A percentile compares a stretch with the other conserved stretches of the same genome.
These are phyloP conservation scores for Larimichthys polyactis DNA, from an alignment of 2,113 vertebrate species.

Conservation along the genomic window DNA sequence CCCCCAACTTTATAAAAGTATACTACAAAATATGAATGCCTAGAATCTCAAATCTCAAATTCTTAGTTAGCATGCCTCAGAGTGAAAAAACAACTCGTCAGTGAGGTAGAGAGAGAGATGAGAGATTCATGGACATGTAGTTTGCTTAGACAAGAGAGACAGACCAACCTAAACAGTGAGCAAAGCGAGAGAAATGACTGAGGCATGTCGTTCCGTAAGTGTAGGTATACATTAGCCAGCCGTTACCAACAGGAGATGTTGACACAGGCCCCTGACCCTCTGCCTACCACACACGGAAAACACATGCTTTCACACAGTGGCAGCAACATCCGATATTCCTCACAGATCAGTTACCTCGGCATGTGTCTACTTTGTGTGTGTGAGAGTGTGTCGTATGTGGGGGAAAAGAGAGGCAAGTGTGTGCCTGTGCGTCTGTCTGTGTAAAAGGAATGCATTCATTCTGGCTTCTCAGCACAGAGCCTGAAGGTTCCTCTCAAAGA, in stretches of 20 bases:
- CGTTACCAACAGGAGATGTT: slow-evolving; percentile 57
- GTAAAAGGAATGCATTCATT: slow-evolving; percentile 62
- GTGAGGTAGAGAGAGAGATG: neutral
- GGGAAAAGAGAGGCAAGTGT: slow-evolving; percentile 10
- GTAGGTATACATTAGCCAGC: slow-evolving; percentile 52
- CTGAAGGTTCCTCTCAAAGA: slow-evolving; percentile 31
- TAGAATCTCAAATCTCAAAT: neutral
- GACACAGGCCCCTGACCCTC: slow-evolving; percentile 62
- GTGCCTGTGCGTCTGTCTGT: slow-evolving; percentile 7
- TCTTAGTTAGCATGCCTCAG: neutral
- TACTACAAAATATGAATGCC: neutral
- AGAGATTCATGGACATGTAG: neutral
- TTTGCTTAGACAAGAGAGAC: slow-evolving; percentile 31
- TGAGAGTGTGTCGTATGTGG: neutral
- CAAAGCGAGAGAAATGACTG: neutral
- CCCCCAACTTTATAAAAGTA: neutral
- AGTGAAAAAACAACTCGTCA: too few relatives aligned
- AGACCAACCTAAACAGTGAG: slow-evolving; percentile 6
- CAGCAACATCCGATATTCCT: slow-evolving; percentile 67
- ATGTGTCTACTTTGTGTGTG: neutral
- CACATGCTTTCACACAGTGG: slow-evolving; percentile 71
- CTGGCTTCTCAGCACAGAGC: slow-evolving; percentile 17
- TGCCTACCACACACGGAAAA: slow-evolving; percentile 57
- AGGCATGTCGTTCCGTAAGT: slow-evolving; percentile 26
- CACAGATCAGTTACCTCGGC: slow-evolving; percentile 52